Conservation (phyloP, 2,113 vertebrate genomes). For the Dissostichus mawsoni region DNA sequence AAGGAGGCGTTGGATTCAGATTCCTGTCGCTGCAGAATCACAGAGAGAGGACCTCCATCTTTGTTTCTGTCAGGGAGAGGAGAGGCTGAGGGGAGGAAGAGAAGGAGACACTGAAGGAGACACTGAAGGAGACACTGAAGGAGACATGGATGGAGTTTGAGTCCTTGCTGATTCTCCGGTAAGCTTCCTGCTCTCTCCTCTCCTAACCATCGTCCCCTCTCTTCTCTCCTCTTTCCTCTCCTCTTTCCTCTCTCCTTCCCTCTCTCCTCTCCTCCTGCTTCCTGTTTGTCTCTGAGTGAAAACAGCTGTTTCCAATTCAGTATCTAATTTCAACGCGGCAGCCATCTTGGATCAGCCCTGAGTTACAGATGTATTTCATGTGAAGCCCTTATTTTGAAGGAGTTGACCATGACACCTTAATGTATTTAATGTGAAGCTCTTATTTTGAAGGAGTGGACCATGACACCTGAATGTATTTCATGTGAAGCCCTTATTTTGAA, state of each 20-base stretch:
- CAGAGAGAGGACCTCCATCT: slow-evolving; percentile 51
- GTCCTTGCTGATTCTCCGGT: slow-evolving; percentile 47
- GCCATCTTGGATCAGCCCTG: slow-evolving; percentile 36
- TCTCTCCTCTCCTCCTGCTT: not conserved
- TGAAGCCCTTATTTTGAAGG: not conserved
- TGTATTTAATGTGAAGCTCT: too few relatives aligned
- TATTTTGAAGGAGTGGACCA: too few relatives aligned
- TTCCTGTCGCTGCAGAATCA: slow-evolving; percentile 22
- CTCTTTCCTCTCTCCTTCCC: too few relatives aligned
- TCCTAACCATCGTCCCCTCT: too few relatives aligned
- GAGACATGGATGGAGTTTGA: slow-evolving; percentile 57
- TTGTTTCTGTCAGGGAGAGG: slow-evolving; percentile 26
- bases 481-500: too few relatives aligned
- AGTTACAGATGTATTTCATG: not conserved
- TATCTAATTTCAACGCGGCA: slow-evolving; percentile 7
- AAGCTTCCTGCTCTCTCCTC: slow-evolving; percentile 21
- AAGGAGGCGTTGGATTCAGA: slow-evolving; percentile 41
- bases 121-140: not conserved
- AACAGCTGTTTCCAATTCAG: slow-evolving; percentile 18
- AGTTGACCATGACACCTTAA: too few relatives aligned
- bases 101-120: not conserved
- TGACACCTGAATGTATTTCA: too few relatives aligned
- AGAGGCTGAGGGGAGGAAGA: slow-evolving; percentile 3
- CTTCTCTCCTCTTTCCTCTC: too few relatives aligned
- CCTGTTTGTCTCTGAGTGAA: slow-evolving; percentile 5